Evolutionary conservation across 2,888 invertebrate species (phyloP).

Genomic region (Hydropsyche betteni): DNA sequence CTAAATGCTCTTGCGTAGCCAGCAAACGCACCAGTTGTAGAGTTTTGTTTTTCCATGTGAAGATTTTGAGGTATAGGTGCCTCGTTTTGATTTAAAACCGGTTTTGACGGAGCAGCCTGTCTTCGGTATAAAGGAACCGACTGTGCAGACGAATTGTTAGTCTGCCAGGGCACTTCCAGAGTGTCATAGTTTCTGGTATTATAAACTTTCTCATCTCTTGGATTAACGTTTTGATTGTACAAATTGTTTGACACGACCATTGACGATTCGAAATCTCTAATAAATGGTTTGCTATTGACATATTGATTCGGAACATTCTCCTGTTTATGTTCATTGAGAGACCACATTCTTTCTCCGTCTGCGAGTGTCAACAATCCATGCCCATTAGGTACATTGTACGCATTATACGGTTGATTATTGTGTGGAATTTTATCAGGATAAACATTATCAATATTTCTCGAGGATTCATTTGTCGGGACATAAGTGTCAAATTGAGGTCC

Average conservation of each 20-base stretch:
- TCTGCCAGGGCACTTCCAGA: slow-evolving; percentile 51
- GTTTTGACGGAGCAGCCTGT: slow-evolving; percentile 56
- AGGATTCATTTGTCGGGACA: slow-evolving; percentile 43
- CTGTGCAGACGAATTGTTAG: slow-evolving; percentile 53
- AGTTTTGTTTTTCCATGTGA: slow-evolving; percentile 54
- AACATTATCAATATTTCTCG: slow-evolving; percentile 51
- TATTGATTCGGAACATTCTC: slow-evolving; percentile 46
- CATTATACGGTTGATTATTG: slow-evolving; percentile 42
- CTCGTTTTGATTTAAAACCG: slow-evolving; percentile 38
- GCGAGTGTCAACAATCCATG: slow-evolving; percentile 40
- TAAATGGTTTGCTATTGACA: slow-evolving; percentile 49
- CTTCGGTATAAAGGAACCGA: slow-evolving; percentile 65
- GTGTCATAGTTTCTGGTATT: slow-evolving; percentile 54
- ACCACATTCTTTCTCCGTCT: slow-evolving; percentile 46
- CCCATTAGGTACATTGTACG: slow-evolving; percentile 49
- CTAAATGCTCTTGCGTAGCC: slow-evolving; percentile 60
- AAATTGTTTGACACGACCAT: slow-evolving; percentile 38
- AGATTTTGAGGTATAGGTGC: slow-evolving; percentile 42
- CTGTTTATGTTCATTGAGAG: slow-evolving; percentile 46
- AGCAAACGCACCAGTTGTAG: slow-evolving; percentile 52
- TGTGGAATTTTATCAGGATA: slow-evolving; percentile 50
- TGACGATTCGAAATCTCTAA: slow-evolving; percentile 48
- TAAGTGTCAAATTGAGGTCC: slow-evolving; percentile 53
- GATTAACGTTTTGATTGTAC: slow-evolving; percentile 46
- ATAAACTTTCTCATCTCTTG: slow-evolving; percentile 48